Base-by-base conservation (phyloP, 2,888 invertebrate genomes). In the Oscheius myriophilus region DNA sequence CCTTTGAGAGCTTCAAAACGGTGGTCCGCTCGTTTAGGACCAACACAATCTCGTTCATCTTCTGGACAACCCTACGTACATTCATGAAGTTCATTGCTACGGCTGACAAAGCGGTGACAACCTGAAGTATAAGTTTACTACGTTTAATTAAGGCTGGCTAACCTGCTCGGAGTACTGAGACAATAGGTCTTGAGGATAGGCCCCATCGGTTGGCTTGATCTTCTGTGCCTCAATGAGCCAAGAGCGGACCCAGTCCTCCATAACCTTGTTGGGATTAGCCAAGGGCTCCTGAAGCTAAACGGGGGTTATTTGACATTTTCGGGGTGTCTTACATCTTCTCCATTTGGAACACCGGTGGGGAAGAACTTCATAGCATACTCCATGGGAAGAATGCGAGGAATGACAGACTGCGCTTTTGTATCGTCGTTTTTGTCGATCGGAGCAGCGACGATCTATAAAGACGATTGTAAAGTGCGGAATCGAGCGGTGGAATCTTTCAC, bases 51-150 rank as follows among this genome's bases (percentile, higher is more conserved):
- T 58, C 58, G n/a, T 39, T 42, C 9, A 46, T 46, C 25, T 46
- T 45, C 23, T 33, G 45, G 18, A 45, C 46, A 6, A 53, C 51
- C 26, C 65, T 25, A 16, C 65, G 58, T 9, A 76, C 70, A 54
- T 78, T 78, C 61, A 75, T 66, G 63, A 75, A 69, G 58, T 77
- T 75, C 63, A 77, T 57, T 18, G 72, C 72, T 45, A 78, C 63
- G 12, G 75, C 71, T 23, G 69, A 68, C 18, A 77, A 55, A 14
- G 77, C 76, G 14, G 70, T 62, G 6, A 61, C 49, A 26, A 61
- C 33, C 66, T 59, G 16, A 52, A 53, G n/a, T n/a, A n/a, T n/a
- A n/a, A n/a, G n/a, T n/a, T n/a, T n/a, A n/a, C n/a, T n/a, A 62
- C 68, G 64, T 23, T 26, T 14, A 57, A 55, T 55, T 26, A 55